Evolutionary conservation across 1,140 invertebrate species (phyloP), one percentile per base, ranked within the genome.

Genomic region (Aphaenogaster rudis): DNA sequence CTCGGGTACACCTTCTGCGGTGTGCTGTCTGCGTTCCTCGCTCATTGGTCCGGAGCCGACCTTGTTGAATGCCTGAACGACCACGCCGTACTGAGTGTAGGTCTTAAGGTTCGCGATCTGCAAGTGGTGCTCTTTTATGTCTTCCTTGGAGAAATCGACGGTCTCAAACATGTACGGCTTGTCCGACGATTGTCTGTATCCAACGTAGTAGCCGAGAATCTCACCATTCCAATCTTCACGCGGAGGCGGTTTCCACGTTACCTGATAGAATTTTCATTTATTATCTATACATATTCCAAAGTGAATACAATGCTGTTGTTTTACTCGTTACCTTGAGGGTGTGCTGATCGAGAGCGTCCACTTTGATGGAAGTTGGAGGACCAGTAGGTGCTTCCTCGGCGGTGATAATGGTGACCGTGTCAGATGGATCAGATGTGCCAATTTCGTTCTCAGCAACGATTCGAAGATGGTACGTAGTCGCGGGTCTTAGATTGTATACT

Each of bases 401-500:
- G 45, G 99, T 99, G 69, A 98, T 98, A 86, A 99, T 99, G 0
- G 98, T 98, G 0, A 99, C 98, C 9, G 97, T 98, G 90, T 98
- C 98, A 1, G 98, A 99, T 0, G 99, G 98, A 92, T 98, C 97
- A 3, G 98, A 98, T 0, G 97, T 97, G 33, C 99, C 99, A 87
- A 99, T 97, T 95, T 98, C 98, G 94, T 99, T 99, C 95, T 99
- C 98, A 87, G 98, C 99, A 9, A 99, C 97, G 87, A 99, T 98
- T 76, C 99, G 96, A 80, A 99, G 97, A 91, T 99, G 98, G 93
- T 99, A 99, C 2, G 98, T 98, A 0, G 98, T 99, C 3, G 99
- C 98, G 17, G 99, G 99, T 92, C 97, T 96, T 0, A 99, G 95
- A 93, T 98, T 98, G 91, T 98, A 98, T 3, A 99, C 98, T 78